Conservation (phyloP, 2,797 vertebrate genomes). For the Cuniculus paca region DNA sequence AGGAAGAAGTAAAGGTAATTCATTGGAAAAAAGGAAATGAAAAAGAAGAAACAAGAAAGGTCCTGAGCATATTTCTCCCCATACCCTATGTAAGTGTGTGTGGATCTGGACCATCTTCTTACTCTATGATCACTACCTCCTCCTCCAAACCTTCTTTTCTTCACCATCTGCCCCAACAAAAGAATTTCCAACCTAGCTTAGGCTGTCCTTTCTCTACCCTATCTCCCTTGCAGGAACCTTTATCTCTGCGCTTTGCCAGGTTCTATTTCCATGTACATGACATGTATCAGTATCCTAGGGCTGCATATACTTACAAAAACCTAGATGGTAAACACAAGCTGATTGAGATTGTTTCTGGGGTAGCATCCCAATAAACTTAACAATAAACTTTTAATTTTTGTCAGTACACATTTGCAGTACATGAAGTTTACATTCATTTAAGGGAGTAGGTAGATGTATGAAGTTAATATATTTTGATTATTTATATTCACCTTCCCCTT, state of each 20-base stretch:
- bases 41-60: too few relatives aligned
- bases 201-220: rapidly evolving
- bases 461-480: background rate
- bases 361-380: background rate
- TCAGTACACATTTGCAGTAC: background rate
- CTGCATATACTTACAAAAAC: too few relatives aligned
- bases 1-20: background rate
- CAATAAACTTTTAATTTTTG: background rate
- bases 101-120: background rate
- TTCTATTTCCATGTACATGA: background rate
- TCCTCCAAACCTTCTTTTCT: background rate
- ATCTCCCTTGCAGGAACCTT: too few relatives aligned
- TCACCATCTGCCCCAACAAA: rapidly evolving
- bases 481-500: background rate
- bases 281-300: background rate
- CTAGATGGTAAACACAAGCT: background rate
- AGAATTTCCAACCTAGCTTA: background rate
- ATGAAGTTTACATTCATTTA: background rate
- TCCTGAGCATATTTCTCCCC: background rate
- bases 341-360: background rate
- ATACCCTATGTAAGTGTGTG: background rate
- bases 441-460: background rate
- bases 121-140: background rate
- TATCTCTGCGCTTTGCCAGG: background rate
- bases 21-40: background rate